Conservation (phyloP, 1,140 invertebrate genomes). For the Aphelinus atriplicis region DNA sequence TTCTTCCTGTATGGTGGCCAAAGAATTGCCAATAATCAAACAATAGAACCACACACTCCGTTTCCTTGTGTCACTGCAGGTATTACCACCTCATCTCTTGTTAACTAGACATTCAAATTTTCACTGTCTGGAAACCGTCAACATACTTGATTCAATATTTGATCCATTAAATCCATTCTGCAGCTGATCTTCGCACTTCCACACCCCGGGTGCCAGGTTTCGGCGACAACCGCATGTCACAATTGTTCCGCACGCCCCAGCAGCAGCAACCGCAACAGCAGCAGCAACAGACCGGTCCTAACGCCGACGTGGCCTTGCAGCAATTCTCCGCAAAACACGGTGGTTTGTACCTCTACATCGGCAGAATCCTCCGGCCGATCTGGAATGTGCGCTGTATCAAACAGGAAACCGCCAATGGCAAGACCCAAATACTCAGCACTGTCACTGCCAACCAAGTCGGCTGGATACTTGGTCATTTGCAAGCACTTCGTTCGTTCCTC, state of each 20-base stretch:
- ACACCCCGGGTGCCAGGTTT: slow-evolving; percentile 53
- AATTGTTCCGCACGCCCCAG: slow-evolving; percentile 43
- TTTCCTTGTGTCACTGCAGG: slow-evolving; percentile 46
- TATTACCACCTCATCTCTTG: slow-evolving; percentile 19
- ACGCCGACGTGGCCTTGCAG: slow-evolving; percentile 63
- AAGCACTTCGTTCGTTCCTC: slow-evolving; percentile 73
- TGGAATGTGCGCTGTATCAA: slow-evolving; percentile 81
- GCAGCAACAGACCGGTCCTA: slow-evolving; percentile 45
- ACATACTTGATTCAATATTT: no score
- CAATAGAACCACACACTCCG: slow-evolving; percentile 46
- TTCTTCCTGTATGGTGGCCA: slow-evolving; percentile 94
- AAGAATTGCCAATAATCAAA: slow-evolving; percentile 43
- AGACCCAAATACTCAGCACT: slow-evolving; percentile 68
- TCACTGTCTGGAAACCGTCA: no score
- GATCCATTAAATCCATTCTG: background rate
- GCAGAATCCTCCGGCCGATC: slow-evolving; percentile 83
- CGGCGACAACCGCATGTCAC: slow-evolving; percentile 45
- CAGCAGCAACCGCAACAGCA: slow-evolving; percentile 31
- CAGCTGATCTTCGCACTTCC: slow-evolving; percentile 56
- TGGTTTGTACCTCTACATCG: slow-evolving; percentile 90
- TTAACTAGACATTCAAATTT: no score
- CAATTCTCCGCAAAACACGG: slow-evolving; percentile 90
- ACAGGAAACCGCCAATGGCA: slow-evolving; percentile 70
- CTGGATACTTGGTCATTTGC: slow-evolving; percentile 71
- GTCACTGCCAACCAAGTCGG: slow-evolving; percentile 69